Conservation (phyloP, 2,113 vertebrate genomes). For the Petromus typicus region DNA sequence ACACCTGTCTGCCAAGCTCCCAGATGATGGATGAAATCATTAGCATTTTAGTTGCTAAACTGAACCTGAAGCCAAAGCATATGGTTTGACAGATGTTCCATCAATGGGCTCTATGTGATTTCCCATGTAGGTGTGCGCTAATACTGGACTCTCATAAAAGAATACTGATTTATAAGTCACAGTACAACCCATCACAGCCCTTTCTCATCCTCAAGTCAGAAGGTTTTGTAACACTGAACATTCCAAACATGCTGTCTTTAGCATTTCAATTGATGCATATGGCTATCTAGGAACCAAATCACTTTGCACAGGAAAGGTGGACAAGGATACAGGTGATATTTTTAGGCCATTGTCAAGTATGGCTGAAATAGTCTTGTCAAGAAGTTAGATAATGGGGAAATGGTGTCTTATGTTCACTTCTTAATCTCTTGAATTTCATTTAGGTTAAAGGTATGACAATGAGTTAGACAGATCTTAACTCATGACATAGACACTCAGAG, state of each 20-base stretch:
- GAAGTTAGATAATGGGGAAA: not conserved
- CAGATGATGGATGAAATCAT: slow-evolving; percentile 88
- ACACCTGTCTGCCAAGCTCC: slow-evolving; percentile 78
- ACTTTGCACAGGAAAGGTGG: not conserved
- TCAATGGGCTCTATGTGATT: slow-evolving; percentile 76
- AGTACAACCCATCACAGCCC: not conserved
- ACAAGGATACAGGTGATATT: not conserved
- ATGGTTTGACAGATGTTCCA: slow-evolving; percentile 89
- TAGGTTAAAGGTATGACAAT: not conserved
- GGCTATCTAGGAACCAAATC: not conserved
- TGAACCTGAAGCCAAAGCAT: slow-evolving; percentile 88
- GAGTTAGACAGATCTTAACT: not conserved
- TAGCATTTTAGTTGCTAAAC: slow-evolving; percentile 83
- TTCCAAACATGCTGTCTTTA: not conserved
- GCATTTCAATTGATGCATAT: not conserved
- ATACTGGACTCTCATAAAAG: slow-evolving; percentile 78
- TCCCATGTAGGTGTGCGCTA: slow-evolving; percentile 75
- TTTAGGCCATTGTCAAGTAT: not conserved
- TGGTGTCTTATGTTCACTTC: not conserved
- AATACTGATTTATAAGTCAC: slow-evolving; percentile 65
- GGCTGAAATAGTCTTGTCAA: not conserved
- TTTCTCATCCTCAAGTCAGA: not conserved
- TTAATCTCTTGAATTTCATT: not conserved
- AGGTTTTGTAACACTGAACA: not conserved
- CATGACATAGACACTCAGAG: not conserved